Percentiles rank a stretch among this genome's conserved stretches.
Evolutionary conservation across 1,140 invertebrate genomes (phyloP).

Genomic region (Calliphora vicina): DNA sequence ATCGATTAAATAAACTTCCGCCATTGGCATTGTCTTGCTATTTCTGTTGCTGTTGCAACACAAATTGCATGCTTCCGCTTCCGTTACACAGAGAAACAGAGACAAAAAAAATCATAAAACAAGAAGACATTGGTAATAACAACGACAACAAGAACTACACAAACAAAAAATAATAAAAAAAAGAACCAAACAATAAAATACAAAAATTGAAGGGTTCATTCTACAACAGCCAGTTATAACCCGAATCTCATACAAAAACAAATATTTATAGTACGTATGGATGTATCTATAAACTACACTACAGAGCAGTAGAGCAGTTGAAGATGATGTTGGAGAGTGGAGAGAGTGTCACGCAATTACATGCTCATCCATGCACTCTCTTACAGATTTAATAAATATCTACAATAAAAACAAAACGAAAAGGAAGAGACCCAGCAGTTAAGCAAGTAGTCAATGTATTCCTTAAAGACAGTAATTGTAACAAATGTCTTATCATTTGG

Average conservation of each 20-base stretch:
- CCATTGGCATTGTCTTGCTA: constrained; percentile 4
- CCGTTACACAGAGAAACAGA: background rate
- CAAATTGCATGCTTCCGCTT: constrained; percentile 30
- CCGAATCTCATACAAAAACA: background rate
- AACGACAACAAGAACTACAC: background rate
- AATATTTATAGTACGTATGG: background rate
- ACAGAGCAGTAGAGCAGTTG: no score
- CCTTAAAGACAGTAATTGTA: no score
- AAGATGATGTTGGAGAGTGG: background rate
- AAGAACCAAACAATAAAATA: background rate
- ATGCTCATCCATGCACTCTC: background rate
- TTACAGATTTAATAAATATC: background rate
- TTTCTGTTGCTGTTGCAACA: constrained; percentile 12
- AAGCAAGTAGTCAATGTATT: no score
- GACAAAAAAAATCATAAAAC: background rate
- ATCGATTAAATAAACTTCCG: constrained; percentile 34
- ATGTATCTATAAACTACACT: background rate
- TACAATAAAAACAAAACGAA: background rate
- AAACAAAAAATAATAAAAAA: background rate
- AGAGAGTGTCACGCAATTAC: background rate
- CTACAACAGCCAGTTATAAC: background rate
- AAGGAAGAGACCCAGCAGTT: no score
- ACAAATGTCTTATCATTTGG: no score
- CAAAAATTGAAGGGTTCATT: background rate
- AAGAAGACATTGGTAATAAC: background rate